Base-by-base conservation (phyloP, 1,140 invertebrate genomes). In the Capitella teleta region DNA sequence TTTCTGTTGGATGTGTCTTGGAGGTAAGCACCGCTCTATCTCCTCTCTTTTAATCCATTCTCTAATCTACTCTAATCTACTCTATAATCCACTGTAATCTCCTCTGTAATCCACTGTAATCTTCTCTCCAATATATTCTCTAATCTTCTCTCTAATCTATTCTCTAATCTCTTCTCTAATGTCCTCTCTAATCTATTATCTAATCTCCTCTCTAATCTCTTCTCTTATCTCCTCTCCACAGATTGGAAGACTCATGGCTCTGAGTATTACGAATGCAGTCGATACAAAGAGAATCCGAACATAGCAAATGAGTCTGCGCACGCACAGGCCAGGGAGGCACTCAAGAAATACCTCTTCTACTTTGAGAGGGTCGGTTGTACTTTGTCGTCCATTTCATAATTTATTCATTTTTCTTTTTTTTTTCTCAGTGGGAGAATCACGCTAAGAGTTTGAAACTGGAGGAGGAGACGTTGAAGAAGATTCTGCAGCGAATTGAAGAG, bases 261-360 rank as follows among this genome's bases (percentile, higher is more conserved):
- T 25, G 93, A 98, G 70, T 99, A 98, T 74, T 99, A 99, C 68
- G 93, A 98, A 70, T 99, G 95, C 72, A 98, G 93, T 34, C 79
- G 92, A 41, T 99, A 98, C 70, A 96, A 96, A 69, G 95, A 97
- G 72, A 97, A 98, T 75, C 93, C 93, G 6, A 94, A 95, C 72
- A 89, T 96, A 68, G 85, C 87, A 55, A 86, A 89, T 66, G 92
- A 98, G 73, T 93, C 87, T 54, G 91, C 89, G 58, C 89, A 96
- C 75, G 90, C 87, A 52, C 89, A 93, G 76, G 93, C 94, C 23
- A 78, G 94, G 58, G 92, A 98, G 79, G 94, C 95, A 50, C 76
- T 99, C 26, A 98, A 98, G 70, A 98, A 98, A 75, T 99, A 99
- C 79, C 81, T 99, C 25, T 95, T 98, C 75, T 99, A 99, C 70